Conservation (phyloP, 2,113 vertebrate genomes). For the Beaufortia kweichowensis region DNA sequence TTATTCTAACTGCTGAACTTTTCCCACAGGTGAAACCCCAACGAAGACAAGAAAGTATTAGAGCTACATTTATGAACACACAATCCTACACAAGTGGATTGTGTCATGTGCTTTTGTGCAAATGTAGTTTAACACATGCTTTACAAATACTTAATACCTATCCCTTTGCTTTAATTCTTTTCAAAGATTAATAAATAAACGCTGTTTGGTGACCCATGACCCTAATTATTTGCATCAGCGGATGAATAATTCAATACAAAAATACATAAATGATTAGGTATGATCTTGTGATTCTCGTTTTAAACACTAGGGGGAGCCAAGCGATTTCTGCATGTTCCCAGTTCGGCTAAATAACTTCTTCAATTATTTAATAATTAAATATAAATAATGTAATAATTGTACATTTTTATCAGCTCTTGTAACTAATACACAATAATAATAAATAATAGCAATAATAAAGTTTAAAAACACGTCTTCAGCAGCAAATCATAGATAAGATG, state of each 20-base stretch:
- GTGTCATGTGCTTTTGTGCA: background rate
- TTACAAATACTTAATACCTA: background rate
- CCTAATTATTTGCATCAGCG: background rate
- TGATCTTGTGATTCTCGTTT: background rate
- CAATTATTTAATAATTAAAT: no score
- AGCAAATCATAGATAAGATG: no score
- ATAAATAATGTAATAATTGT: no score
- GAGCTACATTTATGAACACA: background rate
- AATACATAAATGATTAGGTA: no score
- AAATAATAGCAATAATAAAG: no score
- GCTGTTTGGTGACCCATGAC: background rate
- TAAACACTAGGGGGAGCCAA: background rate
- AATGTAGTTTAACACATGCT: no score
- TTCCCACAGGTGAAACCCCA: conserved; percentile 42
- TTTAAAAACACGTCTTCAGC: no score
- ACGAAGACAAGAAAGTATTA: conserved; percentile 32
- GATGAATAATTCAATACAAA: no score
- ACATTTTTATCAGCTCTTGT: no score
- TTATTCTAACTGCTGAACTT: background rate
- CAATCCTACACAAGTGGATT: background rate
- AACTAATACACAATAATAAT: no score
- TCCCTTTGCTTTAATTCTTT: background rate
- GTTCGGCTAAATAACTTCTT: background rate
- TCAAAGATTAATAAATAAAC: background rate
- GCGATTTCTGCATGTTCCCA: no score